These are phyloP conservation scores for Alethe castanea DNA, from an alignment of 2,113 vertebrate species.

Conservation along the genomic window DNA sequence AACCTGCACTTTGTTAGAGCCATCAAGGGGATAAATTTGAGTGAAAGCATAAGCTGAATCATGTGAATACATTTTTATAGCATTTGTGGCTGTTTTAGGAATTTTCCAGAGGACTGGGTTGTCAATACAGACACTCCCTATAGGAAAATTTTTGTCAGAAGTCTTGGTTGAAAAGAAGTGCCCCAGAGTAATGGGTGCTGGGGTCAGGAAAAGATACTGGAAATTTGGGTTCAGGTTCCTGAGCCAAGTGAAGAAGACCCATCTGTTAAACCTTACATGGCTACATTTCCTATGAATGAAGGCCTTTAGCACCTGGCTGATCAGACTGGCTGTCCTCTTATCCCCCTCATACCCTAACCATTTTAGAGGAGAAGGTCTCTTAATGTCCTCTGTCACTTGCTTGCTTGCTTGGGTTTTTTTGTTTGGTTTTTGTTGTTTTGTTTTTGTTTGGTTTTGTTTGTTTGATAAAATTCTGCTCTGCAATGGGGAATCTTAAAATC, in stretches of 20 bases:
- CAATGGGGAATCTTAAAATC: not conserved
- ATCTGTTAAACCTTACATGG: not conserved
- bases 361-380: not conserved
- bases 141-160: not conserved
- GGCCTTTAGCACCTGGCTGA: not conserved
- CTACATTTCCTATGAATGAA: not conserved
- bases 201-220: not conserved
- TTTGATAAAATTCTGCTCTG: not conserved
- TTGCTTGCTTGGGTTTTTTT: not conserved
- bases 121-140: not conserved
- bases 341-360: not conserved
- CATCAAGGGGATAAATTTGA: slow-evolving; percentile 5
- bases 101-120: not conserved
- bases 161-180: not conserved
- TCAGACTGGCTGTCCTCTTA: not conserved
- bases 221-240: not conserved
- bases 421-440: too few species aligned
- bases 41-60: not conserved
- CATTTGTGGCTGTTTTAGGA: not conserved
- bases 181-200: not conserved
- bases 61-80: not conserved
- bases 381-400: not conserved
- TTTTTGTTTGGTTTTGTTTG: not conserved
- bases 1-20: slow-evolving; percentile 23
- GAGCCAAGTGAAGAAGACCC: not conserved